Conservation (phyloP, 2,888 invertebrate species). For the Branchinecta sandiegonensis region DNA sequence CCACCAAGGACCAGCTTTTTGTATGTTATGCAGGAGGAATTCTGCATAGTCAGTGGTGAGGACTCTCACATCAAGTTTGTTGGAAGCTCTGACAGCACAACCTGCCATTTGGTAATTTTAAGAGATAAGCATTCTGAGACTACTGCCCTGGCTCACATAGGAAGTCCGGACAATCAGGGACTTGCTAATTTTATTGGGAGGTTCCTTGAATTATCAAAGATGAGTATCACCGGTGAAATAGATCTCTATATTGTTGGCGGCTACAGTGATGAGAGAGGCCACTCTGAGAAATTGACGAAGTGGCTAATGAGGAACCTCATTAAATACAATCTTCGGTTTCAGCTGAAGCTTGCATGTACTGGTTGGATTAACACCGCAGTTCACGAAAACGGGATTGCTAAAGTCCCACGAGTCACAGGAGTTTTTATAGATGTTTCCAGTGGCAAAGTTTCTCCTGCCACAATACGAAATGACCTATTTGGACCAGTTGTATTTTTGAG, state of each 20-base stretch:
- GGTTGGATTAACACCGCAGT: not conserved
- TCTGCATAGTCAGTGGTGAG: not conserved
- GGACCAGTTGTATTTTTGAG: constrained; percentile 4
- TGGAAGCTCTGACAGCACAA: constrained; percentile 16
- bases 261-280: constrained; percentile 2
- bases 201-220: not conserved
- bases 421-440: not conserved
- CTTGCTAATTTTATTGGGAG: not conserved
- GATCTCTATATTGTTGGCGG: constrained; percentile 18
- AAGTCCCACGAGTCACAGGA: not conserved
- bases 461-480: not conserved
- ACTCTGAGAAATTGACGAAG: not conserved
- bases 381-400: not conserved
- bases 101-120: constrained; percentile 17
- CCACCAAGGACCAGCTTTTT: not conserved
- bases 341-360: constrained; percentile 3
- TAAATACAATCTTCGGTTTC: not conserved
- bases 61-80: constrained; percentile 4
- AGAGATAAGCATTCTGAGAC: not conserved
- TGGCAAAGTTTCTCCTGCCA: not conserved
- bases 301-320: not conserved
- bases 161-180: not conserved
- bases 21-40: constrained; percentile 18
- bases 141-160: constrained; percentile 9
- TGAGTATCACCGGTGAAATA: not conserved